Conservation (phyloP, 1,140 invertebrate genomes). For the Pogonus chalceus region DNA sequence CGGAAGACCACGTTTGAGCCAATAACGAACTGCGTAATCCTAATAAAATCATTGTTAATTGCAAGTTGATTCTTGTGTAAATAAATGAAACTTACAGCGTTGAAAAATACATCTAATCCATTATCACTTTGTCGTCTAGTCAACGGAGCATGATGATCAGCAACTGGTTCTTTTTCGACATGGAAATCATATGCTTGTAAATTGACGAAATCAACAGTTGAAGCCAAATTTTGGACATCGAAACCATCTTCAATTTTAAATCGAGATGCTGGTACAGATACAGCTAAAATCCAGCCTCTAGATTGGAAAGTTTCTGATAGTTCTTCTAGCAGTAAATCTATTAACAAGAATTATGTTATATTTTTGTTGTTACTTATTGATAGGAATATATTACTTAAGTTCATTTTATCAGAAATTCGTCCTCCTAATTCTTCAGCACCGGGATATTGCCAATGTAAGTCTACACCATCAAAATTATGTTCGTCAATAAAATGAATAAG, state of each 20-base stretch:
- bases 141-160: constrained; percentile 48
- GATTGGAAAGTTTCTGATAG: constrained; percentile 41
- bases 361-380: not conserved
- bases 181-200: constrained; percentile 63
- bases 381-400: constrained; percentile 25
- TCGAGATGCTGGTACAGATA: constrained; percentile 45
- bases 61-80: not conserved
- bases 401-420: constrained; percentile 37
- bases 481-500: constrained; percentile 44
- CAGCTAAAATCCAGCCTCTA: constrained; percentile 39
- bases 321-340: constrained; percentile 37
- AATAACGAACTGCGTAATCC: constrained; percentile 43
- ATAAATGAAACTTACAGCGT: constrained; percentile 29
- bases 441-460: constrained; percentile 53
- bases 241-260: constrained; percentile 41
- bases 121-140: constrained; percentile 25
- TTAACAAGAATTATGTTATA: constrained; percentile 18
- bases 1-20: constrained; percentile 45
- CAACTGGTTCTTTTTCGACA: constrained; percentile 47
- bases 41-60: constrained; percentile 17
- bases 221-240: constrained; percentile 28
- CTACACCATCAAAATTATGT: constrained; percentile 49
- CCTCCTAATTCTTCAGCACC: constrained; percentile 40
- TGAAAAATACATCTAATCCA: constrained; percentile 33
- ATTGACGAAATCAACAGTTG: constrained; percentile 52